phyloP scores from a whole-genome alignment of 2,113 vertebrate genomes.

The Loxodonta africana region DNA sequence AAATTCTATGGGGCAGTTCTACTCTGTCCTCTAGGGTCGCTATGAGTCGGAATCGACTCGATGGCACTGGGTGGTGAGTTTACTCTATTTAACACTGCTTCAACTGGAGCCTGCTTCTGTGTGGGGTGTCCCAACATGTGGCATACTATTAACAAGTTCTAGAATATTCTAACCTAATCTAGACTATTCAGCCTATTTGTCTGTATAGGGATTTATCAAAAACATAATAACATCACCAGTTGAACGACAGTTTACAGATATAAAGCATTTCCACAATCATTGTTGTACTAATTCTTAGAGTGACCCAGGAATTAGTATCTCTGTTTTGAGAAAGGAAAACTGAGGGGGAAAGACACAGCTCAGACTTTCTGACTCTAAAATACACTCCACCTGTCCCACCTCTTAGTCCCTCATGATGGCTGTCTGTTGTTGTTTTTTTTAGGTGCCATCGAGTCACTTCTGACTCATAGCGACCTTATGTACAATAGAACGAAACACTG shows the following conservation, averaged over 20 bases:
- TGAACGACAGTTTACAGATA: background rate
- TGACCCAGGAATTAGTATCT: background rate
- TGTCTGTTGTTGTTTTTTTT: background rate
- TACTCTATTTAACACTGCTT: background rate
- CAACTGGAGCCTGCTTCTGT: background rate
- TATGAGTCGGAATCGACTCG: too few species aligned
- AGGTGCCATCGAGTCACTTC: too few species aligned
- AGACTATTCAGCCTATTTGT: background rate
- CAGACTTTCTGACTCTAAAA: background rate
- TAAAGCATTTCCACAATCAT: background rate
- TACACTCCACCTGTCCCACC: background rate
- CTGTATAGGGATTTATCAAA: background rate
- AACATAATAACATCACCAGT: background rate
- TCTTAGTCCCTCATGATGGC: background rate
- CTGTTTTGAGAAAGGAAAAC: background rate
- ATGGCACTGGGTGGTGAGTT: too few species aligned
- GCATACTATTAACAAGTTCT: background rate
- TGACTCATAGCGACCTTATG: too few species aligned
- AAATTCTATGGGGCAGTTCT: too few species aligned
- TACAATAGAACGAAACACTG: too few species aligned
- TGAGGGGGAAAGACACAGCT: background rate
- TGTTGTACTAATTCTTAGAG: background rate
- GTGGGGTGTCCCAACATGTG: background rate
- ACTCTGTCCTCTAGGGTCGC: too few species aligned
- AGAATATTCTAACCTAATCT: conserved; percentile 43